A percentile compares a stretch with the other conserved stretches of the same genome.
phyloP scores from a whole-genome alignment of 2,888 invertebrate genomes.

The Campaea margaritaria region DNA sequence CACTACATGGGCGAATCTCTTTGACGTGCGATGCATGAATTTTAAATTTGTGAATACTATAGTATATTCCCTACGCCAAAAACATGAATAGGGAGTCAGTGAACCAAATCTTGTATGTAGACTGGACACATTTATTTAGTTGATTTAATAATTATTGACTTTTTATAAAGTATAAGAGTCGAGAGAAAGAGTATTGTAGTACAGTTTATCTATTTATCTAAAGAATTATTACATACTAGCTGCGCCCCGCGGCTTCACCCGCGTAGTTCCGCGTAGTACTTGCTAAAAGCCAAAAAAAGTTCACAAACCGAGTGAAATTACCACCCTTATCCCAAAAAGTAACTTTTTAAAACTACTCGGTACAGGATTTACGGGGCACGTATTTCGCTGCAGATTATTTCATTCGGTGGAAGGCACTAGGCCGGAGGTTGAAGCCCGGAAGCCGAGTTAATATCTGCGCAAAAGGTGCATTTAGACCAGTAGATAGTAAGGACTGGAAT shows the following conservation, averaged over 20 bases:
- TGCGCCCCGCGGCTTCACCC: no score
- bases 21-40: slow-evolving; percentile 33
- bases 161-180: no score
- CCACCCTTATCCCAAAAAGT: no score
- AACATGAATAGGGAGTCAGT: slow-evolving; percentile 14
- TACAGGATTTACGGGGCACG: not conserved
- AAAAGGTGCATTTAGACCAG: slow-evolving; percentile 28
- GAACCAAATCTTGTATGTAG: not conserved
- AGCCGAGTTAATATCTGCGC: slow-evolving; percentile 40
- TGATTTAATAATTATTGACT: no score
- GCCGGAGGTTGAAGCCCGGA: slow-evolving; percentile 27
- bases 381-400: slow-evolving; percentile 30
- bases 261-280: no score
- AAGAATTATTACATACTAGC: no score
- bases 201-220: no score
- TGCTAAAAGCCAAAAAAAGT: no score
- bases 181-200: no score
- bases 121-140: not conserved
- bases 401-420: slow-evolving; percentile 32
- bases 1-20: slow-evolving; percentile 24
- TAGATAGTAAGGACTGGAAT: slow-evolving; percentile 2
- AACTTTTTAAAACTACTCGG: slow-evolving; percentile 1
- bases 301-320: no score
- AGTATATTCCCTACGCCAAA: slow-evolving; percentile 18
- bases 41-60: slow-evolving; percentile 35